Conservation (phyloP, 2,113 vertebrate genomes). For the Oreochromis niloticus region DNA sequence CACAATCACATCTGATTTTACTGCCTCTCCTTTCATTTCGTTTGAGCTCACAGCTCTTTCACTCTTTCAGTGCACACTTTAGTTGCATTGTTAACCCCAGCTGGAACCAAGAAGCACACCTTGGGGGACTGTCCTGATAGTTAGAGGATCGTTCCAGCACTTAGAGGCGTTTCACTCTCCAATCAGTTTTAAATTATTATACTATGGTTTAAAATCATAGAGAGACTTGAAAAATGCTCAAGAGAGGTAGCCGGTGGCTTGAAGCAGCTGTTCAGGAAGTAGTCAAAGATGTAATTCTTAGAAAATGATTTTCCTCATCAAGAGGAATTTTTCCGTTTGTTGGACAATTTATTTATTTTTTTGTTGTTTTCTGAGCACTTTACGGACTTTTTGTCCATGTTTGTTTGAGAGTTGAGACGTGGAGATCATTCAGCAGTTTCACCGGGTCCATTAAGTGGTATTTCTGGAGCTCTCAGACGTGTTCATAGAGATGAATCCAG, state of each 20-base stretch:
- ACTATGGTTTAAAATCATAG: neutral
- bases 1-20: constrained; percentile 1
- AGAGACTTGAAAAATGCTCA: neutral
- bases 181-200: neutral
- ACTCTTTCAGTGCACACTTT: neutral
- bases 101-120: neutral
- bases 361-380: neutral
- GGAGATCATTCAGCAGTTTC: neutral
- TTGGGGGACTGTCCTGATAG: neutral
- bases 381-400: neutral
- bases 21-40: neutral
- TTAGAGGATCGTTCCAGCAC: neutral
- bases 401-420: neutral
- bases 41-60: neutral
- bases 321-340: neutral
- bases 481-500: neutral
- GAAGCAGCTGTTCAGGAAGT: neutral
- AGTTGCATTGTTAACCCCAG: neutral
- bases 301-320: neutral
- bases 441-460: neutral
- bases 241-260: neutral
- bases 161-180: neutral
- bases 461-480: neutral
- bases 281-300: neutral
- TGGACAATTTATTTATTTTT: accelerated